These are phyloP conservation scores for Talpa occidentalis DNA, from an alignment of 2,113 vertebrate species.

Conservation along the genomic window DNA sequence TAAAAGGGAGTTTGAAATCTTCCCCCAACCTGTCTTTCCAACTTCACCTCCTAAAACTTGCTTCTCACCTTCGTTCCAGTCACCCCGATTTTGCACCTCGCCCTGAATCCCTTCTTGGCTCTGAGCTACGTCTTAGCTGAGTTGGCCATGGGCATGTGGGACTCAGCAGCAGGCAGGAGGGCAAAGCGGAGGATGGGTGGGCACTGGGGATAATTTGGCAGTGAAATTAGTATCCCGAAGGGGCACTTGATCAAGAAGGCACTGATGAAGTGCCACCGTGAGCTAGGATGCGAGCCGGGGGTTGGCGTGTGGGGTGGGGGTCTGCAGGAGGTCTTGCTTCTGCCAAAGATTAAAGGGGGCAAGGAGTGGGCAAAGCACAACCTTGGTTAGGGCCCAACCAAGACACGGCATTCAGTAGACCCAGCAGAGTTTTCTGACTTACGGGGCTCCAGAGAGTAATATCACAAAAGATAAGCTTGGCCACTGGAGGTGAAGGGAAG, in stretches of 20 bases:
- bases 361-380: not conserved
- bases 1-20: not conserved
- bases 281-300: not conserved
- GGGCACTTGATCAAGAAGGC: not conserved
- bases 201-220: not conserved
- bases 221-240: not conserved
- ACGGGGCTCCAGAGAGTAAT: not conserved
- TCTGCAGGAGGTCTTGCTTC: not conserved
- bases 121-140: not conserved
- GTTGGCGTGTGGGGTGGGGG: not conserved
- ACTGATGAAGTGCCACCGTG: rapidly evolving
- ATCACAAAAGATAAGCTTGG: not conserved
- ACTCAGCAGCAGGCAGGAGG: not conserved
- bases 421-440: not conserved
- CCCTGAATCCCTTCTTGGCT: not conserved
- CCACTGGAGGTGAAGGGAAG: not conserved
- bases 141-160: not conserved
- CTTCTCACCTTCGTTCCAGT: not conserved
- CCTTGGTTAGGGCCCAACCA: not conserved
- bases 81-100: rapidly evolving
- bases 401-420: not conserved
- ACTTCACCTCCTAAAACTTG: not conserved
- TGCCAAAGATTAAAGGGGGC: not conserved
- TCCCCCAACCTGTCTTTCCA: not conserved
- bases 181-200: not conserved